Evolutionary conservation across 2,113 vertebrate genomes (phyloP).

Genomic region (Pseudolaguvia tuberculata): DNA sequence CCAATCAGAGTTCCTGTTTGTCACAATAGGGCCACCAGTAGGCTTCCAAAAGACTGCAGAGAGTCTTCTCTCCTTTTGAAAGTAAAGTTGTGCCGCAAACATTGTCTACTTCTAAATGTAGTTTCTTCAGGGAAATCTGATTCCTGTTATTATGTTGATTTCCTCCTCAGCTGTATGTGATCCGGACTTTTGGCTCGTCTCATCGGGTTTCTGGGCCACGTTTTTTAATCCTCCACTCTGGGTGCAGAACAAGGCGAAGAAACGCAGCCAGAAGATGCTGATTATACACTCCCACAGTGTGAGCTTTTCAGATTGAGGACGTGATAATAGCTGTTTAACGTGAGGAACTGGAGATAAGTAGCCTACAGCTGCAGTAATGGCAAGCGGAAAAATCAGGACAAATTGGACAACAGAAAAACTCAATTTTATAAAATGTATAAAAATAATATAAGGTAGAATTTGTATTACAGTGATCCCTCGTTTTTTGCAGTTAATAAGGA

Average conservation of each 20-base stretch:
- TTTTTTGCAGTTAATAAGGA: no score
- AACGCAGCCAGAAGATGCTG: no score
- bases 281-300: not conserved
- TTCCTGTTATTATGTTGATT: slow-evolving; percentile 24
- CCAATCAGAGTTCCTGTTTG: slow-evolving; percentile 51
- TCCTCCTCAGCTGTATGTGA: not conserved
- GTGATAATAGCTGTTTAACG: not conserved
- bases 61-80: not conserved
- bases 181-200: slow-evolving; percentile 1
- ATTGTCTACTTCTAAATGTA: not conserved
- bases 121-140: not conserved
- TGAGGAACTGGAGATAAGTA: not conserved
- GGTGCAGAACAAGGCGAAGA: no score
- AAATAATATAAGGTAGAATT: no score
- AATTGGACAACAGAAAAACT: no score
- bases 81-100: not conserved
- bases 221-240: slow-evolving; percentile 63
- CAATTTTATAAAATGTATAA: no score
- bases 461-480: no score
- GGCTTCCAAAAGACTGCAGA: not conserved
- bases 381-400: no score
- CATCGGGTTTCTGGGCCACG: slow-evolving; percentile 33
- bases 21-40: slow-evolving; percentile 39
- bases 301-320: slow-evolving; percentile 8
- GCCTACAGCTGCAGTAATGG: not conserved